Percentiles rank a stretch among this genome's conserved stretches.
Conservation (phyloP, 2,888 invertebrate species). For the Tortricodes alternella region DNA sequence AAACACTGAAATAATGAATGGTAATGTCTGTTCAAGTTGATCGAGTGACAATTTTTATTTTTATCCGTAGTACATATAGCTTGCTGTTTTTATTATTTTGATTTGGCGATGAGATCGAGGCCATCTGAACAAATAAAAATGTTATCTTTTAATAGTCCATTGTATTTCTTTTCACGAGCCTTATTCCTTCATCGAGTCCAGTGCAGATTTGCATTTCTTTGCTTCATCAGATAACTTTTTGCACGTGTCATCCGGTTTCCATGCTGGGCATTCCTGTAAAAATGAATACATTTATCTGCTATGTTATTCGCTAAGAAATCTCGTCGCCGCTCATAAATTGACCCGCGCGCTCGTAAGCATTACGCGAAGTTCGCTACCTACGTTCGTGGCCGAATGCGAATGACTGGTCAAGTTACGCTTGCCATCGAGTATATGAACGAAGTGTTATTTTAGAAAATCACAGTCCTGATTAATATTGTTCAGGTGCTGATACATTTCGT, state of each 20-base stretch:
- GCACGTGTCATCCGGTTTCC: slow-evolving; percentile 41
- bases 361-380: too few species aligned
- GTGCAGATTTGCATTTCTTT: slow-evolving; percentile 36
- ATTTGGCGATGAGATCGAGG: slow-evolving; percentile 46
- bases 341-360: too few species aligned
- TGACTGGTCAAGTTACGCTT: too few species aligned
- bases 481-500: too few species aligned
- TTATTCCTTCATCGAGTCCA: slow-evolving; percentile 14
- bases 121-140: slow-evolving; percentile 68
- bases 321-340: too few species aligned
- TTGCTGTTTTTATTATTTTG: slow-evolving; percentile 30
- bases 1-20: slow-evolving; percentile 34
- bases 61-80: slow-evolving; percentile 33
- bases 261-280: slow-evolving; percentile 42
- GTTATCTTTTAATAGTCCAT: slow-evolving; percentile 65
- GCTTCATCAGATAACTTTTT: slow-evolving; percentile 37
- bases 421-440: too few species aligned
- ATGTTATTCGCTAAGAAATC: too few species aligned
- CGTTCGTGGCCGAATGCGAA: too few species aligned
- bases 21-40: slow-evolving; percentile 34
- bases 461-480: too few species aligned
- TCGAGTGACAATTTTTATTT: slow-evolving; percentile 39
- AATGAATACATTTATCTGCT: too few species aligned
- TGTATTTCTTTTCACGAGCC: slow-evolving; percentile 41
- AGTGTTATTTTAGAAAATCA: too few species aligned